Conservation (phyloP, 2,113 vertebrate genomes). For the Cyprinodon brontotheroides region DNA sequence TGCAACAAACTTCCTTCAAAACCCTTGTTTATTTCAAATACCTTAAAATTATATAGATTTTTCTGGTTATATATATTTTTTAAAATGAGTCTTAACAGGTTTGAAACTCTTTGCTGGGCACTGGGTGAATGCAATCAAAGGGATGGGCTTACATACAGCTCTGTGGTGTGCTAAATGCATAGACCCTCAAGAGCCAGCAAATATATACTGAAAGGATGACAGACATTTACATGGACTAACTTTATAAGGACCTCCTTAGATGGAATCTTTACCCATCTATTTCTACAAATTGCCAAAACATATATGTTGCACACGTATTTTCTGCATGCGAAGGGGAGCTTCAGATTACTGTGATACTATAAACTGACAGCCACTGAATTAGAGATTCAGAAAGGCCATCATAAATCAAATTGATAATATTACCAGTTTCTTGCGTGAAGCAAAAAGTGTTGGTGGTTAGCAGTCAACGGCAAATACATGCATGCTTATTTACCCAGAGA, state of each 20-base stretch:
- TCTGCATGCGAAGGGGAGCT: constrained; percentile 27
- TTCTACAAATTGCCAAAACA: constrained; percentile 43
- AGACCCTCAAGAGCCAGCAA: not conserved
- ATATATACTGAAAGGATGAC: not conserved
- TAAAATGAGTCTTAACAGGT: no score
- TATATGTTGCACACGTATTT: constrained; percentile 50
- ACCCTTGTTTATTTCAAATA: not conserved
- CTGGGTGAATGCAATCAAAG: no score
- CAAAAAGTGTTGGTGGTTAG: constrained; percentile 58
- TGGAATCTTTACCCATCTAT: constrained; percentile 48
- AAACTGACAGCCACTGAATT: constrained; percentile 53
- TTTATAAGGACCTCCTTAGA: not conserved
- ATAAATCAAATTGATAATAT: constrained; percentile 63
- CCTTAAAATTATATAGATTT: no score
- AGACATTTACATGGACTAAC: not conserved
- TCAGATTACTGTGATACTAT: constrained; percentile 14
- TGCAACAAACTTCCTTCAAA: not conserved
- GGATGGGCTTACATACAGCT: not conserved
- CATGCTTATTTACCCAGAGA: constrained; percentile 78
- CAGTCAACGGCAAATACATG: constrained; percentile 60
- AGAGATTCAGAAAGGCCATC: constrained; percentile 12
- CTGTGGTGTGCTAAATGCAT: not conserved
- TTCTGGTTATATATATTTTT: no score
- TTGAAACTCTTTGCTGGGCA: no score
- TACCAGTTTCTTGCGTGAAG: constrained; percentile 46